Conservation (phyloP, 1,140 invertebrate species). For the Ericerus pela region DNA sequence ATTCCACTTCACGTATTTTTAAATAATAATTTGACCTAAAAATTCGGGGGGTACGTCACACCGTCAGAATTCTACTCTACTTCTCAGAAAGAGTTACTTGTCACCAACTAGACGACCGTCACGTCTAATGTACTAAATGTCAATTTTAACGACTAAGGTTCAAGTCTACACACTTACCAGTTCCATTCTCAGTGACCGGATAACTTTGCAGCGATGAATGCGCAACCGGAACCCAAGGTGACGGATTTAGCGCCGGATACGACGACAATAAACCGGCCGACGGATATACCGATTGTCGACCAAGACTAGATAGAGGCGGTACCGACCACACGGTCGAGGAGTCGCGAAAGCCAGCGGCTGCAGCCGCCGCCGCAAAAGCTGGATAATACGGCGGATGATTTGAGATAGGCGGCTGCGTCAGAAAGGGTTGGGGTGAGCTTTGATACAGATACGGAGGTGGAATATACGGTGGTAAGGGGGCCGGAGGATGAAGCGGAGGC, state of each 20-base stretch:
- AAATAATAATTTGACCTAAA: too few species aligned
- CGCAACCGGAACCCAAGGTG: slow-evolving; percentile 27
- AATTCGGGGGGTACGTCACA: too few species aligned
- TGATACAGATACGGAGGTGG: slow-evolving; percentile 8
- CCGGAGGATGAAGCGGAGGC: not conserved
- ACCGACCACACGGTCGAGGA: slow-evolving; percentile 3
- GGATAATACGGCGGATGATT: slow-evolving; percentile 17
- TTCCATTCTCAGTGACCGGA: slow-evolving; percentile 7
- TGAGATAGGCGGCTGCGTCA: slow-evolving; percentile 7
- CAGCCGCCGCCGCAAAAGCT: slow-evolving; percentile 3
- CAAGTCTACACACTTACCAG: slow-evolving; percentile 12
- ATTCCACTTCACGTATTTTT: too few species aligned
- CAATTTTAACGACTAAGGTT: too few species aligned
- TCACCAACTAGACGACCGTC: too few species aligned
- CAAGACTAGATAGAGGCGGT: slow-evolving; percentile 23
- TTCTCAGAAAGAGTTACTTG: too few species aligned
- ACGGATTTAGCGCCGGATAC: slow-evolving; percentile 22
- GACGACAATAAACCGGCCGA: slow-evolving; percentile 23
- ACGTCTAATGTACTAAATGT: too few species aligned
- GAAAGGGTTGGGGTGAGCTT: slow-evolving; percentile 9
- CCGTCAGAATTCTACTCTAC: too few species aligned
- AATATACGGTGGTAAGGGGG: slow-evolving; percentile 5
- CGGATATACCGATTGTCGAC: slow-evolving; percentile 14
- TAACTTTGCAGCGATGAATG: slow-evolving; percentile 22
- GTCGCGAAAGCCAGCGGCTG: too few species aligned